These are phyloP conservation scores for Setophaga kirtlandii DNA, from an alignment of 2,113 vertebrate species.

Conservation along the genomic window DNA sequence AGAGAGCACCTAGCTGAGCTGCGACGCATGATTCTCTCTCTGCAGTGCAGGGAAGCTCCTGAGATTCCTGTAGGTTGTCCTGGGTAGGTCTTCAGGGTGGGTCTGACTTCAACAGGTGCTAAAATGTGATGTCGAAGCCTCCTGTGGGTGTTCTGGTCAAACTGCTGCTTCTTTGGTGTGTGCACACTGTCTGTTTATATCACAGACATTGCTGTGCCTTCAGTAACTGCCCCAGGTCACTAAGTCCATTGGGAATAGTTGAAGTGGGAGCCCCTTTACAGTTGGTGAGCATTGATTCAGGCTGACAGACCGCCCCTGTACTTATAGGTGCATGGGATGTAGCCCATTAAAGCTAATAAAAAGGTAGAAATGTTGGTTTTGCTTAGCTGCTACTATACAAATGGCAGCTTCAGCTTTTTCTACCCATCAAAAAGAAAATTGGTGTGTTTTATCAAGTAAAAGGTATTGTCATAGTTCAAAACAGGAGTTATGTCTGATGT, in stretches of 20 bases:
- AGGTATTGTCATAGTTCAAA: not conserved
- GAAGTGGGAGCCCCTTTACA: not conserved
- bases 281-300: not conserved
- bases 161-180: not conserved
- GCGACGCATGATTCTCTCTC: accelerated
- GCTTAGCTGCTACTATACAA: not conserved
- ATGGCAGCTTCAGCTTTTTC: not conserved
- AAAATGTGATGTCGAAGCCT: not conserved
- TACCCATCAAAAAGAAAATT: not conserved
- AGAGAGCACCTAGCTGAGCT: not conserved
- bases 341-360: not conserved
- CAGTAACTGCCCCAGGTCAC: not conserved
- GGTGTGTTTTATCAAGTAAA: not conserved
- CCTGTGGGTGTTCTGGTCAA: not conserved
- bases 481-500: not conserved
- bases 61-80: not conserved
- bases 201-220: not conserved
- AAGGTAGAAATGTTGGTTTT: not conserved
- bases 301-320: not conserved
- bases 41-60: not conserved
- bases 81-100: not conserved
- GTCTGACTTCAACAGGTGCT: not conserved
- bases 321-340: not conserved
- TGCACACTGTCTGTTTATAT: not conserved
- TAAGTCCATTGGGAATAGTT: not conserved